These are phyloP conservation scores for Aporrectodea caliginosa DNA, from an alignment of 1,140 invertebrate species.

Conservation along the genomic window DNA sequence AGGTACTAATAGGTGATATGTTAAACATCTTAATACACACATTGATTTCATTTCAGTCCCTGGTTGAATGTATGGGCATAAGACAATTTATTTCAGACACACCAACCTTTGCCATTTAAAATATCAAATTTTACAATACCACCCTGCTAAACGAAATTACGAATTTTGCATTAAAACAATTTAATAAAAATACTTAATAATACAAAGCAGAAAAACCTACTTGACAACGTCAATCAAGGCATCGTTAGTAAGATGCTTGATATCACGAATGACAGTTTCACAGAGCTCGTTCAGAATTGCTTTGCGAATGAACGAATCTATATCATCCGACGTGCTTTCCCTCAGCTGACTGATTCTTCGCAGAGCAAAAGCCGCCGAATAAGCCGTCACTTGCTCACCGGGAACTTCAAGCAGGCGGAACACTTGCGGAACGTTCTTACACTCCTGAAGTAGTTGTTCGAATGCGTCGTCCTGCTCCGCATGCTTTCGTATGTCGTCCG, in stretches of 20 bases:
- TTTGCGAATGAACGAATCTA: slow-evolving; percentile 35
- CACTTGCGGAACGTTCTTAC: slow-evolving; percentile 18
- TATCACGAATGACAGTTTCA: slow-evolving; percentile 38
- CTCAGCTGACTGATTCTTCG: slow-evolving; percentile 15
- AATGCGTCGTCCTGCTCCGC: slow-evolving; percentile 24
- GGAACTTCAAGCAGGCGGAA: slow-evolving; percentile 28
- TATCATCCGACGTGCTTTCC: neutral
- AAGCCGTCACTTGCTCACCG: slow-evolving; percentile 23
- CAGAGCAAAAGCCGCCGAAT: slow-evolving; percentile 24
- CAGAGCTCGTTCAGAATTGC: slow-evolving; percentile 45
- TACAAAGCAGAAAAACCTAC: slow-evolving; percentile 25
- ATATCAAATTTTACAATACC: too few relatives aligned
- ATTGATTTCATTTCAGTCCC: too few relatives aligned
- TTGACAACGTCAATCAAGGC: slow-evolving; percentile 37
- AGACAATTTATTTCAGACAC: too few relatives aligned
- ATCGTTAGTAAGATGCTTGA: slow-evolving; percentile 34
- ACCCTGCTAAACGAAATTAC: too few relatives aligned
- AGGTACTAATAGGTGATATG: too few relatives aligned
- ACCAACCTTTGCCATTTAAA: too few relatives aligned
- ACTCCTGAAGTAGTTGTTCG: slow-evolving; percentile 14
- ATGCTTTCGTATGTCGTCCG: neutral
- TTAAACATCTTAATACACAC: too few relatives aligned
- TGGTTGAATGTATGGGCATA: too few relatives aligned
- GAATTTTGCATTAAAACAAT: too few relatives aligned
- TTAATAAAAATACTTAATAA: too few relatives aligned